Conservation (phyloP, 37 sponge, comb jelly and placozoan genomes). For the Ianthella basta region DNA sequence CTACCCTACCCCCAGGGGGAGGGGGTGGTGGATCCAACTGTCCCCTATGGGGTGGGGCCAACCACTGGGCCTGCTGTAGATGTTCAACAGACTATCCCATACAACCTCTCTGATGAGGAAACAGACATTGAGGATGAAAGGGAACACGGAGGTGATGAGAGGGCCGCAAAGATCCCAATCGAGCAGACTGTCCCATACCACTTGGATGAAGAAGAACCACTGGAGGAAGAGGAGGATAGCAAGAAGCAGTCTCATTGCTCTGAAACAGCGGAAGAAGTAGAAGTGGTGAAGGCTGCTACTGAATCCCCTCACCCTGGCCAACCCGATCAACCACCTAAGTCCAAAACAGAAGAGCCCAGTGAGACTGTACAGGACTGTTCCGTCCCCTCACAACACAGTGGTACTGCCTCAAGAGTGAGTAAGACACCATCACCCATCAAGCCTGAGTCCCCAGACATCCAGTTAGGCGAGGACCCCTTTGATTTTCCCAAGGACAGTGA, state of each 20-base stretch:
- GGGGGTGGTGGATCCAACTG: slow-evolving; percentile 42
- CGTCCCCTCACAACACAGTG: no score
- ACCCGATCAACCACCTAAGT: no score
- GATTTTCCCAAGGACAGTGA: background rate
- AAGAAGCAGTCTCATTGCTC: background rate
- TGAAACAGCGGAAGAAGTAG: background rate
- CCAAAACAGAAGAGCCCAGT: no score
- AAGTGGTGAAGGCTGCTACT: background rate
- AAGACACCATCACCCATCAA: background rate
- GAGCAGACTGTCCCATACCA: background rate
- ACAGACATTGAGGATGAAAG: background rate
- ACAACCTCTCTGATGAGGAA: background rate
- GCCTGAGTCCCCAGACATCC: slow-evolving; percentile 11
- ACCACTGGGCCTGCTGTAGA: background rate
- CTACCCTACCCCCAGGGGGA: background rate
- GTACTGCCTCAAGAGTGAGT: background rate
- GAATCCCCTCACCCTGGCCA: no score
- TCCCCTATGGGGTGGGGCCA: slow-evolving; percentile 28
- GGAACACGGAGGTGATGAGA: background rate
- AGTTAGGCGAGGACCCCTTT: background rate
- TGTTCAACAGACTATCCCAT: background rate
- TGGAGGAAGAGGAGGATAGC: background rate
- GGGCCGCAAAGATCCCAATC: background rate
- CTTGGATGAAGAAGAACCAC: background rate
- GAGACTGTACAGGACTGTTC: no score